Base-by-base conservation (phyloP, 2,888 invertebrate species). In the Pachliopta kotzebuea region DNA sequence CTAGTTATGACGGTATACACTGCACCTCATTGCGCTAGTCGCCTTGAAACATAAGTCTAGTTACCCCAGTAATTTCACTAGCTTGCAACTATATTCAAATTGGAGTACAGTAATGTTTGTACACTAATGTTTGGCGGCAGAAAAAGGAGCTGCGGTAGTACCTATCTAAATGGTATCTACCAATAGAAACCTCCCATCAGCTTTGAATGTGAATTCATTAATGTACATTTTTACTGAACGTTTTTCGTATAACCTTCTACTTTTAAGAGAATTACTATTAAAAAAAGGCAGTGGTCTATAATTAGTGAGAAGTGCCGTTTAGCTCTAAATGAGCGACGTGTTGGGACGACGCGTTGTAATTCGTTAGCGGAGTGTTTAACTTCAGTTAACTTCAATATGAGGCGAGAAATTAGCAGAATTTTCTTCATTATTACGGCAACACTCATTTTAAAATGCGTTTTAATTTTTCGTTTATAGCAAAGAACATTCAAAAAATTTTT, bases 351-450 rank as follows among this genome's bases (percentile, higher is more conserved):
- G 54, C 26, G 24, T 23, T 54, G 23, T 24, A 24, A 54, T 54
- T 54, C 26, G 54, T 54, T 26, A 54, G 26, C 23, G 54, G 18
- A 54, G 21, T 54, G 54, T 54, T 24, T 54, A 23, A 54, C 54
- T 18, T 54, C 21, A 23, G 54, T 26, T 54, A 23, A 54, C 54
- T 18, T 54, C 21, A 23, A 26, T 26, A 17, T 18, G 54, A 23
- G 24, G 54, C 26, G 26, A 26, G 26, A 26, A 54, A 54, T 54
- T 54, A 54, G 54, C 21, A 17, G 54, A 26, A 26, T 24, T 26
- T 26, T 54, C 11, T 18, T 14, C 54, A n/a, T 54, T 54, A 52
- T 53, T 23, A 53, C 8, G 53, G 53, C 49, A 49, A 49, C 50
- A n/a, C 21, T 20, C 21, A 21, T 54, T 26, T 54, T 54, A 1